phyloP scores from a whole-genome alignment of 2,797 vertebrate species.

The Ctenochaetus hawaiiensis region DNA sequence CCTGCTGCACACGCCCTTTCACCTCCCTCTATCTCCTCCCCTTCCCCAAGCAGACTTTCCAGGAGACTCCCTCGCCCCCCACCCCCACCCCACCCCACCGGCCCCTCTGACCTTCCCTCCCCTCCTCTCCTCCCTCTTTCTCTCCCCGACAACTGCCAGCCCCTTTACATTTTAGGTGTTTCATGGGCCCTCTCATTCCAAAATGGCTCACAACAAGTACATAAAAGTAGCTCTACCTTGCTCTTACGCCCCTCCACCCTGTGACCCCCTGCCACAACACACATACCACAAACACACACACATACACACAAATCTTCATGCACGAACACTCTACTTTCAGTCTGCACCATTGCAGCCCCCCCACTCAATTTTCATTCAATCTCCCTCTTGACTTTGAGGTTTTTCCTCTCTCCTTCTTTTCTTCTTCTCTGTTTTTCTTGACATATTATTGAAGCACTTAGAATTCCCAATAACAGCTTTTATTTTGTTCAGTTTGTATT shows the following conservation, averaged over 20 bases:
- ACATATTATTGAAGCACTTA: not conserved
- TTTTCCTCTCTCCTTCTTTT: not conserved
- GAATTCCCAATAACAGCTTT: not conserved
- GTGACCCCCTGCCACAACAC: constrained; percentile 12
- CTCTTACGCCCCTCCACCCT: constrained; percentile 37
- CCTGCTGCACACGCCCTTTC: constrained; percentile 70
- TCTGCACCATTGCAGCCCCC: constrained; percentile 11
- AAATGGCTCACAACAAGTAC: constrained; percentile 77
- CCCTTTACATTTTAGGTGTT: constrained; percentile 83
- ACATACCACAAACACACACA: constrained; percentile 15
- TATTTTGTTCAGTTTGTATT: not conserved
- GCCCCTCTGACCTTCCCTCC: constrained; percentile 64
- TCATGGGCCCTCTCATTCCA: constrained; percentile 55
- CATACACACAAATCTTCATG: constrained; percentile 13
- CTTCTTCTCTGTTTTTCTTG: not conserved
- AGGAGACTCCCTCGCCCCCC: constrained; percentile 29
- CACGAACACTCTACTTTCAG: constrained; percentile 13
- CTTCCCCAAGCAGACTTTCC: constrained; percentile 13
- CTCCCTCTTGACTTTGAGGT: constrained; percentile 12
- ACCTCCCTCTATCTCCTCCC: constrained; percentile 63
- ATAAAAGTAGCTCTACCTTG: constrained; percentile 82
- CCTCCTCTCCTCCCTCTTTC: constrained; percentile 15
- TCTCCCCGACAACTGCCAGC: constrained; percentile 69
- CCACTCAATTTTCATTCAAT: constrained; percentile 1
- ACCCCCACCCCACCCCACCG: constrained; percentile 50